Conservation (phyloP, 2,113 vertebrate genomes). For the Eudyptes chrysolophus region DNA sequence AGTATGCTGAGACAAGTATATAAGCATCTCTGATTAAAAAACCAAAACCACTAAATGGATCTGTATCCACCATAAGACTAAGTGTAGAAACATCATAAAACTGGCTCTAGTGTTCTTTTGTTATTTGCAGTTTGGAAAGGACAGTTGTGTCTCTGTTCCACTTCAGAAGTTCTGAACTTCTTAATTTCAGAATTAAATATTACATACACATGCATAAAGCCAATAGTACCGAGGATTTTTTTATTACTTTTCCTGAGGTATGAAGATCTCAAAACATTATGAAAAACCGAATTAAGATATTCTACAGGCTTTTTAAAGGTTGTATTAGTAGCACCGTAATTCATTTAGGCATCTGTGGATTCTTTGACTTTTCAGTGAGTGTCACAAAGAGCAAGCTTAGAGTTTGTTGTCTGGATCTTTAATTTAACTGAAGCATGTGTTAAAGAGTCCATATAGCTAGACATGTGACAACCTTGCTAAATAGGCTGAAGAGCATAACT, state of each 20-base stretch:
- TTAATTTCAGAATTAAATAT: not conserved
- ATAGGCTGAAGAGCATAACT: not conserved
- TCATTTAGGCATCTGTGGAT: not conserved
- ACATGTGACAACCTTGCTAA: not conserved
- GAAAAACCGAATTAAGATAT: not conserved
- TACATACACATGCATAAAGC: not conserved
- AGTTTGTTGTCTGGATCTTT: not conserved
- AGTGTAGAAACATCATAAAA: not conserved
- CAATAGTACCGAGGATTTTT: not conserved
- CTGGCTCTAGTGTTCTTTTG: not conserved
- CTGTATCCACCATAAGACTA: not conserved
- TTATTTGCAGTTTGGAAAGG: not conserved
- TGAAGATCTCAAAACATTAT: not conserved
- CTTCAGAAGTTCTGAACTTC: not conserved
- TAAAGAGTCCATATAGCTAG: not conserved
- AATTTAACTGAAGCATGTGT: not conserved
- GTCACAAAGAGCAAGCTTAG: not conserved
- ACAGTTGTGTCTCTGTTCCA: not conserved
- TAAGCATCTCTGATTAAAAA: not conserved
- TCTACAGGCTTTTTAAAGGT: not conserved
- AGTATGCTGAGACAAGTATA: not conserved
- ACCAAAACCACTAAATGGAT: not conserved
- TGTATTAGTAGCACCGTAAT: not conserved
- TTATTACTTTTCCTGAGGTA: not conserved
- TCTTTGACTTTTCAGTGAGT: not conserved